Evolutionary conservation across 2,888 invertebrate genomes (phyloP).

Genomic region (Ariolimax columbianus): DNA sequence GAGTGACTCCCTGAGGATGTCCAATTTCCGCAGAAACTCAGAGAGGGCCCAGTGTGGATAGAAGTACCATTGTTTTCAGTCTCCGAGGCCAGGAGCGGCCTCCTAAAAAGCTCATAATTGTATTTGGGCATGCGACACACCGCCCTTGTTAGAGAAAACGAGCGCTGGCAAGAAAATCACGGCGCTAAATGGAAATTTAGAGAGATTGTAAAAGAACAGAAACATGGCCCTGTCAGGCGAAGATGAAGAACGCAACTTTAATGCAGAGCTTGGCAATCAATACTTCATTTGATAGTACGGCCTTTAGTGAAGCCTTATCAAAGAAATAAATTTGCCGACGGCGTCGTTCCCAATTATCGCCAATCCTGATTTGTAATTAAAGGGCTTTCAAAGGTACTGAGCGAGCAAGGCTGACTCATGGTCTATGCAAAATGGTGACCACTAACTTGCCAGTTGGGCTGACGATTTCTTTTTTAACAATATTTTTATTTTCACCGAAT

Average conservation of each 20-base stretch:
- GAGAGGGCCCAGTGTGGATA: neutral
- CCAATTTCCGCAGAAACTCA: slow-evolving; percentile 35
- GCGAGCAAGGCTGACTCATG: slow-evolving; percentile 12
- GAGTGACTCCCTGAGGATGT: slow-evolving; percentile 39
- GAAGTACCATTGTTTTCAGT: slow-evolving; percentile 33
- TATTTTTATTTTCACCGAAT: no score
- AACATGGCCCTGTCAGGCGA: slow-evolving; percentile 14
- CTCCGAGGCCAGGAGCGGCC: neutral
- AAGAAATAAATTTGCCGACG: slow-evolving; percentile 51
- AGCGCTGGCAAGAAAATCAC: slow-evolving; percentile 26
- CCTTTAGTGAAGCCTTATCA: slow-evolving; percentile 51
- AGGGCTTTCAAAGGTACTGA: slow-evolving; percentile 11
- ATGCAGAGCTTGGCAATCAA: slow-evolving; percentile 49
- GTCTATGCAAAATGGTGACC: neutral
- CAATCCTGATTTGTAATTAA: slow-evolving; percentile 47
- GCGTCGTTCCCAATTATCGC: slow-evolving; percentile 42
- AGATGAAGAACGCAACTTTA: slow-evolving; percentile 42
- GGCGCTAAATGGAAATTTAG: slow-evolving; percentile 1
- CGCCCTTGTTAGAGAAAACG: slow-evolving; percentile 23
- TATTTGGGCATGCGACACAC: slow-evolving; percentile 45
- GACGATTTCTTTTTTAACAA: neutral
- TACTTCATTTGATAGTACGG: slow-evolving; percentile 49
- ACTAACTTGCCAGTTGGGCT: neutral
- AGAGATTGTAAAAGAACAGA: neutral
- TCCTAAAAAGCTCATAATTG: slow-evolving; percentile 41